Base-by-base conservation (phyloP, 2,797 vertebrate genomes). In the Alcedo atthis region DNA sequence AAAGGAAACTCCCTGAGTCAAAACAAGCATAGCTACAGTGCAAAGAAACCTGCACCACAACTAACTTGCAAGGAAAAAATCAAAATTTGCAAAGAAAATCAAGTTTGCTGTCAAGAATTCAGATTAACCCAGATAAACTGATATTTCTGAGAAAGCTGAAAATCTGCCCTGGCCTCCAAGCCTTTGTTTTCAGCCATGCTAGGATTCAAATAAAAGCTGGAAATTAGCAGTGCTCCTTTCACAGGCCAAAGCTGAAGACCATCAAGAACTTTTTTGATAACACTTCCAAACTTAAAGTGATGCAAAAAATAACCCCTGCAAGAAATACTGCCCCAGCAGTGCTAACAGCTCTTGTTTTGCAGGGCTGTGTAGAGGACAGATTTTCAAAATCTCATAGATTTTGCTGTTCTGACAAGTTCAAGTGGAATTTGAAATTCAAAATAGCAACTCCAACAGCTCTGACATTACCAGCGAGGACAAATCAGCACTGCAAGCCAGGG, bases 361-460 rank as follows among this genome's bases (percentile, higher is more conserved):
- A 66, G 19, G 46, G 51, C 37, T 57, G 4, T 4, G 6, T 19
- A 68, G 8, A 12, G 30, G 43, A 59, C 9, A 20, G 8, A 55
- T 95, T 69, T 53, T 32, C 26, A 53, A 59, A 92, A 89, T 51
- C 20, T 51, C 21, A 9, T 6, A 54, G 35, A 76, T 57, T 77
- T 85, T 75, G 6, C 30, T 74, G n/a, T 77, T 90, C 69, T 76
- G 80, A 49, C 42, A 81, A 67, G 22, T 77, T 78, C 55, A 73
- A 87, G 26, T 43, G 24, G n/a, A 24, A 80, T 74, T 32, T 82
- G 57, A 82, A 93, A 87, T 88, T 70, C 68, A 70, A 82, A 95
- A 85, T 20, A 73, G 58, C 20, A 82, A 70, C n/a, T 88, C 67
- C 28, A 84, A 82, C 15, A 89, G 66, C 81, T 93, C 66, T 71